phyloP scores from a whole-genome alignment of 1,140 invertebrate genomes.

The Ridgeia piscesae region DNA sequence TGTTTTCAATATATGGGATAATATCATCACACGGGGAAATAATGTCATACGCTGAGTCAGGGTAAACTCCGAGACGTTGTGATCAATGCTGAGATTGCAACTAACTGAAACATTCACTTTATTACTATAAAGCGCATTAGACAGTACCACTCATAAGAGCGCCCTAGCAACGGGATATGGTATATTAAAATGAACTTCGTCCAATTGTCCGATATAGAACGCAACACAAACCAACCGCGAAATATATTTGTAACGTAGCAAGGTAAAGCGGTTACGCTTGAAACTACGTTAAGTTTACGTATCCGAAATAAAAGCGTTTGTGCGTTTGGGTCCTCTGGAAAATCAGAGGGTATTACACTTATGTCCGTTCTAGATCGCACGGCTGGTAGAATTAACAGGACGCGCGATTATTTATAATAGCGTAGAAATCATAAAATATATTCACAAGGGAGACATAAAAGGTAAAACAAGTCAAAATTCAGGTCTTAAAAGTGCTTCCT shows the following conservation, averaged over 20 bases:
- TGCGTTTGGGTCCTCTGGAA: neutral
- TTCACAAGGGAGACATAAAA: neutral
- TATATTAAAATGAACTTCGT: neutral
- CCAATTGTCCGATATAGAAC: neutral
- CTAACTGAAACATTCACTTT: neutral
- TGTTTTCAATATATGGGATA: too few species aligned
- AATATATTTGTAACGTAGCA: neutral
- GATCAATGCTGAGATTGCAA: neutral
- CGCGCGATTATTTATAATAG: neutral
- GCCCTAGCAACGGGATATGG: neutral
- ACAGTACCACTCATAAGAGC: neutral
- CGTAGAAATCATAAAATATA: neutral
- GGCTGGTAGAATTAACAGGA: neutral
- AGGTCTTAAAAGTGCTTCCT: neutral
- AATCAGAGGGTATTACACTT: neutral
- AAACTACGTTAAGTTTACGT: neutral
- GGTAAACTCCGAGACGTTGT: neutral
- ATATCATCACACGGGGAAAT: neutral
- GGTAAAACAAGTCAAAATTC: neutral
- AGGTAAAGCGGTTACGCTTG: neutral
- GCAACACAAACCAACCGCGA: neutral
- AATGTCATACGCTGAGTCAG: neutral
- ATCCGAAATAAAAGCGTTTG: neutral
- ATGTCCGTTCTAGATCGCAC: neutral
- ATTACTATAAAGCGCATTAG: neutral